Conservation (phyloP, 2,113 vertebrate genomes). For the Cephalopterus ornatus region DNA sequence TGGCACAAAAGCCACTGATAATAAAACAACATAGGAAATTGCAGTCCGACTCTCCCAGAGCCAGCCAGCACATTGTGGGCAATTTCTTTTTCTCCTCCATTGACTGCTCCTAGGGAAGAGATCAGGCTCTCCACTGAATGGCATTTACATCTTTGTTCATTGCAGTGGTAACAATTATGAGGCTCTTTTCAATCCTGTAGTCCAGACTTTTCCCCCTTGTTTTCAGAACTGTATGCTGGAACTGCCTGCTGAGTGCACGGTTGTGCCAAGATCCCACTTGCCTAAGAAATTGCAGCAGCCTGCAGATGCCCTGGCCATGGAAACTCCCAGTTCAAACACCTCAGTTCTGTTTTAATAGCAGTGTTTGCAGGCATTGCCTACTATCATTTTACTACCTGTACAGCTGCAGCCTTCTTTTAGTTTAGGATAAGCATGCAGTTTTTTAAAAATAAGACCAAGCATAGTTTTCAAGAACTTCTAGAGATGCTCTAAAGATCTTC, state of each 20-base stretch:
- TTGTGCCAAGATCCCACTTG: neutral
- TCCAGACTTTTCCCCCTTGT: neutral
- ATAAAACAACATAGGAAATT: constrained; percentile 14
- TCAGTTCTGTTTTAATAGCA: neutral
- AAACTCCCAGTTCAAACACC: neutral
- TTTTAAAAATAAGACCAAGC: neutral
- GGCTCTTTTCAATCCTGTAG: neutral
- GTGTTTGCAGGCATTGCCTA: neutral
- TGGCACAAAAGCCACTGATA: neutral
- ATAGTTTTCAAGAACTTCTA: neutral
- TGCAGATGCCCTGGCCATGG: neutral
- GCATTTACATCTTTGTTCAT: neutral
- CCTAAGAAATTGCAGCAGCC: neutral
- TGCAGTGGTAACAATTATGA: neutral
- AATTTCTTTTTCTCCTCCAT: neutral
- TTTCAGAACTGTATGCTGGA: neutral
- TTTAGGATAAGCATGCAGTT: neutral
- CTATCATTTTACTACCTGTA: neutral
- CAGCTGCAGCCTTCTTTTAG: neutral
- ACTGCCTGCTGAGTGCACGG: neutral
- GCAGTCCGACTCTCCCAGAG: neutral
- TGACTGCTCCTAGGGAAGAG: neutral
- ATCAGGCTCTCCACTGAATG: neutral
- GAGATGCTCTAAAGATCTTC: neutral
- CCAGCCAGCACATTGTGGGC: neutral